Conservation (phyloP, 2,113 vertebrate species). For the Nyctereutes procyonoides region DNA sequence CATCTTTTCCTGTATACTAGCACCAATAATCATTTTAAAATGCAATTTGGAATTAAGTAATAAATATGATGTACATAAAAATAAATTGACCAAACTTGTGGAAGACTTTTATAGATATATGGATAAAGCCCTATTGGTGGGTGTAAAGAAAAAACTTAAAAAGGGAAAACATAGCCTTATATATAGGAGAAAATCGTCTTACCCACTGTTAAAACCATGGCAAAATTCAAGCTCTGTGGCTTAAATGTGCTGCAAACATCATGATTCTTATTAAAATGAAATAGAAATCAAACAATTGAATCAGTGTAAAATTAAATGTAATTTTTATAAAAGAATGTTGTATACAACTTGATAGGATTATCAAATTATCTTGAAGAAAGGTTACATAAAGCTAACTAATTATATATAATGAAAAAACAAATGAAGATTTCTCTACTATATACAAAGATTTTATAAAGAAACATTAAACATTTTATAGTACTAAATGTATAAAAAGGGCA, state of each 20-base stretch:
- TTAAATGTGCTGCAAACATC: background rate
- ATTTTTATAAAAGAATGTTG: background rate
- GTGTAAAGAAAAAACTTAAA: background rate
- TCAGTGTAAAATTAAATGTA: background rate
- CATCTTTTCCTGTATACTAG: background rate
- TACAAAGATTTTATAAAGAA: background rate
- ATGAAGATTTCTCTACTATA: background rate
- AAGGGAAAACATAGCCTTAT: background rate
- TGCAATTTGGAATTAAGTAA: background rate
- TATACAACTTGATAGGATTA: background rate
- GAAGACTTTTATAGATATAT: background rate
- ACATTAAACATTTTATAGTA: background rate
- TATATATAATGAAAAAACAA: conserved; percentile 14
- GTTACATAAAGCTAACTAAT: background rate
- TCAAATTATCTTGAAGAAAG: conserved; percentile 38
- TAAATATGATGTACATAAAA: background rate
- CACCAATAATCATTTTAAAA: background rate
- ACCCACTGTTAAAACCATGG: background rate
- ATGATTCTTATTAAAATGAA: background rate
- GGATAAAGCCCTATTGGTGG: background rate
- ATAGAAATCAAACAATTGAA: background rate
- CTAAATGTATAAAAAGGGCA: background rate
- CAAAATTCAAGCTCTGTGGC: background rate
- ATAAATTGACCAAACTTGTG: background rate
- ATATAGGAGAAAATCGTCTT: background rate